Evolutionary conservation across 2,113 vertebrate species (phyloP).

Genomic region (Haemorhous mexicanus): DNA sequence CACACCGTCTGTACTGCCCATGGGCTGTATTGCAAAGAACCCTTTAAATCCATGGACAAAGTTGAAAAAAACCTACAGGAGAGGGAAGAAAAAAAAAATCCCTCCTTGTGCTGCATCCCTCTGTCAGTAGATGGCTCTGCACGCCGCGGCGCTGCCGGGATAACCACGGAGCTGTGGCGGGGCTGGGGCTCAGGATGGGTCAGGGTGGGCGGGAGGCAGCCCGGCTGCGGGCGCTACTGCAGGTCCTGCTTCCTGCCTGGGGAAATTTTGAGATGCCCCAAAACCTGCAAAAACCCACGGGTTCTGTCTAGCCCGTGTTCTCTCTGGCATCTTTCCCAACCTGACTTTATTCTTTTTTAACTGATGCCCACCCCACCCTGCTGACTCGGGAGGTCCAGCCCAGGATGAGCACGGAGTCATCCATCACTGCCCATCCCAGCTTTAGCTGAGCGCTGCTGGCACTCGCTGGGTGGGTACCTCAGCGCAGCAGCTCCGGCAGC

Average conservation of each 20-base stretch:
- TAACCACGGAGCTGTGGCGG: rapidly evolving
- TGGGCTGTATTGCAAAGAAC: neutral
- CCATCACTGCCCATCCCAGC: neutral
- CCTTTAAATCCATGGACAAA: neutral
- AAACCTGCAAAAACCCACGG: neutral
- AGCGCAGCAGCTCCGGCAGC: neutral
- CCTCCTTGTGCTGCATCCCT: neutral
- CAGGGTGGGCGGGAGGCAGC: neutral
- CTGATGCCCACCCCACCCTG: neutral
- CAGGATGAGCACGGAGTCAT: rapidly evolving
- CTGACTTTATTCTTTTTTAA: neutral
- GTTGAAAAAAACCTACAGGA: neutral
- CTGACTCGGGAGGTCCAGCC: neutral
- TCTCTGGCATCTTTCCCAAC: neutral
- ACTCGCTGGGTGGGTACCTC: rapidly evolving
- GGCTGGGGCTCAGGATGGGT: neutral
- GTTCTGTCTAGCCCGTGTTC: neutral
- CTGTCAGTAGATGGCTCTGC: slow-evolving; percentile 39
- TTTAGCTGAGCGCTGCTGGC: rapidly evolving
- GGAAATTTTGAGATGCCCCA: neutral
- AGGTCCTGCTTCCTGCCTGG: neutral
- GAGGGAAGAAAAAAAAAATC: rapidly evolving
- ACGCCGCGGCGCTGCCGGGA: neutral
- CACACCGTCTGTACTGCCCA: rapidly evolving
- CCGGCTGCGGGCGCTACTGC: neutral